Evolutionary conservation across 1,140 invertebrate species (phyloP), one percentile per base, ranked within the genome.

Genomic region (Caenorhabditis elegans): DNA sequence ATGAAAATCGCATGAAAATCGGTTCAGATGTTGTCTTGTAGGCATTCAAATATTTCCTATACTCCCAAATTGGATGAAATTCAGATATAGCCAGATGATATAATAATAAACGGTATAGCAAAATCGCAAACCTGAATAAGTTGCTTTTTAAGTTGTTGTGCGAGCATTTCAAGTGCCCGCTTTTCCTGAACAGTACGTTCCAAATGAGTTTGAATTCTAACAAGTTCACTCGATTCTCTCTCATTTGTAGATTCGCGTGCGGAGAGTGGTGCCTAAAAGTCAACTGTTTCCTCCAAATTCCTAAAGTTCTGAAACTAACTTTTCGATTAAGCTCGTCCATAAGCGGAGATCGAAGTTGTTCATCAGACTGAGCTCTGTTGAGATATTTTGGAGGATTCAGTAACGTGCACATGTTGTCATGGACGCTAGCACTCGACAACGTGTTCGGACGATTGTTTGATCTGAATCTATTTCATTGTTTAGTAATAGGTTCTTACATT

Each of bases 101-200:
- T n/a, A n/a, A n/a, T n/a, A n/a, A n/a, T n/a, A n/a, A n/a, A n/a
- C n/a, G n/a, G n/a, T n/a, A n/a, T n/a, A n/a, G n/a, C n/a, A n/a
- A n/a, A n/a, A n/a, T n/a, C n/a, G n/a, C n/a, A n/a, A 13, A 87
- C 86, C 60, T 65, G 80, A 46, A 78, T 55, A n/a, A 87, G 82
- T 76, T 87, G 83, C 15, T 86, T 60, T 26, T 49, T 49, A 1
- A 86, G 51, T 10, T 83, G 70, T 53, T 88, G 85, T 15, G 80
- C 70, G n/a, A 83, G 55, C 36, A 79, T 55, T 80, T 87, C 87
- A 2, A 85, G 51, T 1, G 82, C 87, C 19, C 81, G 81, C 34
- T 87, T 87, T 60, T 87, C 86, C 34, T 85, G 85, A 24, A 82
- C 43, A 15, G 83, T 65, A 47, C 84, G 49, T 49, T 87, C 85